Percentiles rank a stretch among this genome's conserved stretches.
These are phyloP conservation scores for Spermophilus dauricus DNA, from an alignment of 2,113 vertebrate genomes.

Conservation along the genomic window DNA sequence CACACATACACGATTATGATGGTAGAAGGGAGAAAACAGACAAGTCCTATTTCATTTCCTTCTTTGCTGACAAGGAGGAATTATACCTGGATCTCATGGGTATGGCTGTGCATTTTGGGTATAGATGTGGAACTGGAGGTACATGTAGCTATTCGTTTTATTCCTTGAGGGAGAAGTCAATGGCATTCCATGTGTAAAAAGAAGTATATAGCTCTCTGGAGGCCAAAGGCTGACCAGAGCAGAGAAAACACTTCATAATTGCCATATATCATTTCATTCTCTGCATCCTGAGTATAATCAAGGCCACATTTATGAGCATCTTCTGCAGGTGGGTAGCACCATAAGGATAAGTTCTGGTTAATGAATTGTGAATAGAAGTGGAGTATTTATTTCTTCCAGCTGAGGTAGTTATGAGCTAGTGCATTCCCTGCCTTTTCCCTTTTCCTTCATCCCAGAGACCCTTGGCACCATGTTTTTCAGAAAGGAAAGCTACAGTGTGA, in stretches of 20 bases:
- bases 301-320: neutral
- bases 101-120: neutral
- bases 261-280: conserved; percentile 25
- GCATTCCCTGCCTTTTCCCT: neutral
- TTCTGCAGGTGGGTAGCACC: neutral
- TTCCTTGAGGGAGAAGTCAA: neutral
- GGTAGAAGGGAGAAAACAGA: neutral
- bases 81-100: neutral
- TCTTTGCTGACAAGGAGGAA: neutral
- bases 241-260: neutral
- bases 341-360: neutral
- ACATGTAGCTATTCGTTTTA: neutral
- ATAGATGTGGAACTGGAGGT: neutral
- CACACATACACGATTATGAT: neutral
- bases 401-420: neutral
- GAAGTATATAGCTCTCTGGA: neutral
- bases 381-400: neutral
- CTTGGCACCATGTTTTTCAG: neutral
- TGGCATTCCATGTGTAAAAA: neutral
- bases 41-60: neutral
- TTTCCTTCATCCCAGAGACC: neutral
- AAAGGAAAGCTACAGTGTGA: neutral
- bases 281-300: neutral
- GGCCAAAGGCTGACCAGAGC: neutral
- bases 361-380: neutral